Base-by-base conservation (phyloP, 1,140 invertebrate genomes). In the Thaumetopoea pityocampa region DNA sequence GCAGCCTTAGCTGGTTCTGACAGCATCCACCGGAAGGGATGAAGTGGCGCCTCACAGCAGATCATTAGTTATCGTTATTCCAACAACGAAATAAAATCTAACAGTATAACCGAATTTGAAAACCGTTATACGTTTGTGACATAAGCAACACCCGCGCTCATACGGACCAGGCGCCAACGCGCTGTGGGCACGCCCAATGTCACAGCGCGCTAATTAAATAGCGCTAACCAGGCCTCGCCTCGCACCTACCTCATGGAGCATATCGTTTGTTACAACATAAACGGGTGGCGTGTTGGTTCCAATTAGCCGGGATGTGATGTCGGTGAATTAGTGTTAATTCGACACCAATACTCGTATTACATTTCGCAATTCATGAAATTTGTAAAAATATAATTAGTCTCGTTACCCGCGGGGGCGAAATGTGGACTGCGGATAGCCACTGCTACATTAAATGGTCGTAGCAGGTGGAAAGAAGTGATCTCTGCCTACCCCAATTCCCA, bases 111-210 rank as follows among this genome's bases (percentile, higher is more conserved):
- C 22, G 26, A 42, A 49, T 49, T 33, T 18, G 11, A 35, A 34
- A 41, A 52, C 50, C 42, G 50, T 46, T 52, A 46, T 14, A 24
- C 6, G 17, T 29, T 18, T 29, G 41, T 48, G 44, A 48, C 40
- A 53, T 48, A 53, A 53, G 44, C n/a, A 29, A 38, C 44, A 38
- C 44, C 50, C 30, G 11, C 47, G 26, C n/a, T n/a, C n/a, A n/a
- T 15, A 17, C 38, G 38, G 17, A 24, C 14, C 18, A 26, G 5
- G 12, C 37, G 37, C 23, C 17, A n/a, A 29, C 30, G 20, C 16
- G 11, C 35, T 29, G 19, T 32, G 17, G 6, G n/a, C 24, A 27
- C 37, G 24, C 6, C 18, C 37, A 30, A 20, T 19, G 27, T 22
- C 37, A n/a, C 2, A 28, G 9, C 10, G 14, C 23, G 27, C 17